Percentiles rank a stretch among this genome's conserved stretches.
phyloP scores from a whole-genome alignment of 2,113 vertebrate species.

The Pterocles orientalis region DNA sequence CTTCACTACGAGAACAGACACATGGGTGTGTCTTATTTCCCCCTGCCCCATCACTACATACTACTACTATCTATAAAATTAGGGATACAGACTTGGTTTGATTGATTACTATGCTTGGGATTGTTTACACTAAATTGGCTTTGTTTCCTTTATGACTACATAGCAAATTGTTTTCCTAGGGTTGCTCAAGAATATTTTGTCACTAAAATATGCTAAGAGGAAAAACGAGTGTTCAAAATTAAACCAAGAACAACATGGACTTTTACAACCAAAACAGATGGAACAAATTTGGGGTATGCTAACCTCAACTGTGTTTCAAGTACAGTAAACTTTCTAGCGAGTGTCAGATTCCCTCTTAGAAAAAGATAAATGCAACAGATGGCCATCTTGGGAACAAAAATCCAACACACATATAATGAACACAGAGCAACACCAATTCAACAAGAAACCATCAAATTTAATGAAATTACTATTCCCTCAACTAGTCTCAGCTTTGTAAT shows the following conservation, averaged over 20 bases:
- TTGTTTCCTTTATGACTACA: slow-evolving; percentile 24
- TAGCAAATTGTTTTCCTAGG: background rate
- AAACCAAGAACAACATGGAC: slow-evolving; percentile 15
- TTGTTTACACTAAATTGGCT: background rate
- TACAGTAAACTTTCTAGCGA: slow-evolving; percentile 23
- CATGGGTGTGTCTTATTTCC: background rate
- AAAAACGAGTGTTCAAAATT: slow-evolving; percentile 1
- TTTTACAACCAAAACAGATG: slow-evolving; percentile 40
- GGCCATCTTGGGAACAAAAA: background rate
- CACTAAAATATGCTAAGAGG: background rate
- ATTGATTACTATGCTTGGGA: slow-evolving; percentile 6
- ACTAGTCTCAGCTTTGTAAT: background rate
- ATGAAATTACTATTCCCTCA: background rate
- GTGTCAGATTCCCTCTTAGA: slow-evolving; percentile 5
- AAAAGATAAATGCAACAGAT: slow-evolving; percentile 52
- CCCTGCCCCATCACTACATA: background rate
- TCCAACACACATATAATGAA: background rate
- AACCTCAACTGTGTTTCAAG: slow-evolving; percentile 21
- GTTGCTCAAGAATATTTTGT: slow-evolving; percentile 33
- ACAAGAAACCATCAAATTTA: background rate
- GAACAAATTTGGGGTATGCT: slow-evolving; percentile 33
- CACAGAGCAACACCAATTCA: background rate
- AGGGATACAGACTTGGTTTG: background rate
- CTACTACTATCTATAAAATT: background rate
- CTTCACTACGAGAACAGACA: background rate